Percentiles rank a stretch among this genome's conserved stretches.
Evolutionary conservation across 1,140 invertebrate species (phyloP).

Genomic region (Cephus cinctus): DNA sequence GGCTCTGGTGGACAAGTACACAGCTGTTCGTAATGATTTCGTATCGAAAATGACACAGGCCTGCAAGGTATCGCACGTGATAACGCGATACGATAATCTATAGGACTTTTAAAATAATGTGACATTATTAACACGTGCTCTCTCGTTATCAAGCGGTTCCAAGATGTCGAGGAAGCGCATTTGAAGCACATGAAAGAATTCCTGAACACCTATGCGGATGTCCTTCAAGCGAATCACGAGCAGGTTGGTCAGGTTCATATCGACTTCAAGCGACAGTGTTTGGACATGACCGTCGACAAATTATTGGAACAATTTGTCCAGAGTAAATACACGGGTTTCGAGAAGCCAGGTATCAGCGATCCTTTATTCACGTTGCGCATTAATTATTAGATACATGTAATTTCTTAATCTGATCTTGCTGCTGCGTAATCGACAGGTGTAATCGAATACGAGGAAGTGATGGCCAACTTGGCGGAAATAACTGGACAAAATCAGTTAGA

Average conservation of each 20-base stretch:
- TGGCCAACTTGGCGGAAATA: conserved; percentile 51
- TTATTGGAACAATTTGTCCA: conserved; percentile 87
- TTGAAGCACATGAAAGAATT: conserved; percentile 95
- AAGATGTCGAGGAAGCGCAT: conserved; percentile 90
- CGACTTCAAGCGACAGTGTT: conserved; percentile 87
- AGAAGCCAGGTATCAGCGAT: conserved; percentile 75
- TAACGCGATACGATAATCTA: conserved; percentile 1
- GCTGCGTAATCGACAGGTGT: conserved; percentile 32
- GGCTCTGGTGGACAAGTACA: conserved; percentile 85
- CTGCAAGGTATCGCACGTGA: conserved; percentile 65
- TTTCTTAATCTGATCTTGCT: background rate
- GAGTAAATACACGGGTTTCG: conserved; percentile 86
- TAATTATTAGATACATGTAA: background rate
- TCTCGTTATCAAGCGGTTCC: conserved; percentile 71
- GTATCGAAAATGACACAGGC: conserved; percentile 92
- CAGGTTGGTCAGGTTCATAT: conserved; percentile 85
- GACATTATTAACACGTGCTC: conserved; percentile 8
- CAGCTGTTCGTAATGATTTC: conserved; percentile 84
- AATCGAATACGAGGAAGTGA: conserved; percentile 59
- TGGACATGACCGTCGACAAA: conserved; percentile 89
- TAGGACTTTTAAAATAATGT: too few relatives aligned
- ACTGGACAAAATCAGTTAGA: conserved; percentile 39
- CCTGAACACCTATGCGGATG: conserved; percentile 83
- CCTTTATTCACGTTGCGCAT: background rate
- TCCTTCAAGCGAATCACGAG: conserved; percentile 86